Evolutionary conservation across 2,888 invertebrate species (phyloP).

Genomic region (Vesta saturnalis): DNA sequence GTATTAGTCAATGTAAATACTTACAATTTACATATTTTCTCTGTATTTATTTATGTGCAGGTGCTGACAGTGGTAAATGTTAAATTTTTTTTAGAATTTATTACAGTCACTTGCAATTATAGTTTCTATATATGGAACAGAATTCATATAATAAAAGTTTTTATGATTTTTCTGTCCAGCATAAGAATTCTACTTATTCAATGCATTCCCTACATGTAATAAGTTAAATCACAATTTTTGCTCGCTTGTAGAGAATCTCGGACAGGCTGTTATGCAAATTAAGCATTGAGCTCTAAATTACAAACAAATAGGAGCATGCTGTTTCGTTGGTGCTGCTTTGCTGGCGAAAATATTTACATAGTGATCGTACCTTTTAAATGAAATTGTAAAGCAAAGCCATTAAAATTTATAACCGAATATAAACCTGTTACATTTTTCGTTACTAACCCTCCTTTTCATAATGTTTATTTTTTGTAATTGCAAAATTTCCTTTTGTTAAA

Average conservation of each 20-base stretch:
- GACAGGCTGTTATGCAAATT: constrained; percentile 34
- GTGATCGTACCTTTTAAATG: constrained; percentile 32
- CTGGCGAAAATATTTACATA: constrained; percentile 31
- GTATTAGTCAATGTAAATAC: no score
- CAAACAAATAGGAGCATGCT: constrained; percentile 28
- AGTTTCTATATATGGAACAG: no score
- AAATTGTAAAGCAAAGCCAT: constrained; percentile 29
- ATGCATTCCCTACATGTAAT: not conserved
- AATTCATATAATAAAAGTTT: no score
- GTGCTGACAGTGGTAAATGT: no score
- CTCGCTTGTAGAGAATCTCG: constrained; percentile 7
- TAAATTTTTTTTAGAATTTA: no score
- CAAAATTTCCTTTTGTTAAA: not conserved
- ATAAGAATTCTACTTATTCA: not conserved
- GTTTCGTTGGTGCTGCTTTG: constrained; percentile 22
- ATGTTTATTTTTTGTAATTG: not conserved
- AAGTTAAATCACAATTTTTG: constrained; percentile 8
- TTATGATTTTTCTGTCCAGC: no score
- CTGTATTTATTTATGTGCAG: no score
- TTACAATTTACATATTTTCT: no score
- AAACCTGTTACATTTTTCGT: constrained; percentile 8
- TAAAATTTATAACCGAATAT: constrained; percentile 18
- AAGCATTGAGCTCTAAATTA: constrained; percentile 30
- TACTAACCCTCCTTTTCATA: not conserved
- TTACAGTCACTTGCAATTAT: no score